Conservation (phyloP, 2,797 vertebrate species). For the Toxotes lorentzi region DNA sequence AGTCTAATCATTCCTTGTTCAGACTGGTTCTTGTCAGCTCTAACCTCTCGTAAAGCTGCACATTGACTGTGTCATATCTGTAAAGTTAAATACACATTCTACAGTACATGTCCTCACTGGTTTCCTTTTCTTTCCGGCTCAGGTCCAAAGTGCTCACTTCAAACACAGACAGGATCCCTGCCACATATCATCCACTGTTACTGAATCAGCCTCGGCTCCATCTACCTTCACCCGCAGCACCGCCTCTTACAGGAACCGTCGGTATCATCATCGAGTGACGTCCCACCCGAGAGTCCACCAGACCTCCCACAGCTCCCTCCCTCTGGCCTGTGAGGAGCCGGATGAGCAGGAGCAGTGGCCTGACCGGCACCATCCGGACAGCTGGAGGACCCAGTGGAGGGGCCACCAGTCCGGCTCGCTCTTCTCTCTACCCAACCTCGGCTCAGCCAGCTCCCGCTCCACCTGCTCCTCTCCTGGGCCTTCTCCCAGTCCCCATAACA, state of each 20-base stretch:
- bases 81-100: neutral
- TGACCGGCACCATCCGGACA: constrained; percentile 52
- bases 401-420: constrained; percentile 88
- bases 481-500: constrained; percentile 63
- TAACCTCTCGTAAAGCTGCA: no score
- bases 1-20: neutral
- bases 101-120: neutral
- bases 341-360: constrained; percentile 63
- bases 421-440: constrained; percentile 88
- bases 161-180: constrained; percentile 76
- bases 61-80: neutral
- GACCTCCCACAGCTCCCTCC: constrained; percentile 66
- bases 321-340: constrained; percentile 63
- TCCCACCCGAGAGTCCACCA: constrained; percentile 69
- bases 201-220: constrained; percentile 61
- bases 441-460: constrained; percentile 73
- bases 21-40: neutral
- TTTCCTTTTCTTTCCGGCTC: constrained; percentile 24
- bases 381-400: constrained; percentile 71
- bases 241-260: constrained; percentile 69
- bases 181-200: constrained; percentile 48
- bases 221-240: constrained; percentile 63
- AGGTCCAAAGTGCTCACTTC: constrained; percentile 75
- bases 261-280: constrained; percentile 62
- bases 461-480: constrained; percentile 74